Conservation (phyloP, 2,888 invertebrate species). For the Stramonita haemastoma region DNA sequence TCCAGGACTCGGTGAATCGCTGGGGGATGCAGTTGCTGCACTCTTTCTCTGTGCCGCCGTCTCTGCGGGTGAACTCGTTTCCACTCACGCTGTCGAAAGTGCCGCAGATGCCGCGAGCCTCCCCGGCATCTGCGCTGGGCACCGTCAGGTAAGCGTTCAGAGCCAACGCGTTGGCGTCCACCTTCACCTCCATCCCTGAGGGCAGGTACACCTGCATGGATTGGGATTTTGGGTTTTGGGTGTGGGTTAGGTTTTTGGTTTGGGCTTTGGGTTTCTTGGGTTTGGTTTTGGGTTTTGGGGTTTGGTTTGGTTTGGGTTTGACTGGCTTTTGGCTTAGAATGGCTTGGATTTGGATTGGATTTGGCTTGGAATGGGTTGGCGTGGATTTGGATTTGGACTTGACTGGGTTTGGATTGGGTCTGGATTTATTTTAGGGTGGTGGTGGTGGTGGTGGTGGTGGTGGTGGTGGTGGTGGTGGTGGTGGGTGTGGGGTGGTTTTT, state of each 20-base stretch:
- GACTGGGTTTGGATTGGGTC: too few relatives aligned
- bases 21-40: slow-evolving; percentile 36
- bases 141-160: slow-evolving; percentile 46
- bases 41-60: slow-evolving; percentile 25
- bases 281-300: too few relatives aligned
- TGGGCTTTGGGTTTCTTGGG: too few relatives aligned
- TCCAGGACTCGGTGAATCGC: slow-evolving; percentile 44
- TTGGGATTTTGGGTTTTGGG: too few relatives aligned
- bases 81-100: slow-evolving; percentile 47
- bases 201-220: slow-evolving; percentile 40
- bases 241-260: too few relatives aligned
- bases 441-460: background rate
- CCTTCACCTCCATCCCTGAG: slow-evolving; percentile 46
- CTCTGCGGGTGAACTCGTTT: slow-evolving; percentile 42
- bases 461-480: background rate
- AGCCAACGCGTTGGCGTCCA: background rate
- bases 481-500: background rate
- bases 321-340: too few relatives aligned
- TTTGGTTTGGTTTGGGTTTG: too few relatives aligned
- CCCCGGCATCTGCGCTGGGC: slow-evolving; percentile 43
- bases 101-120: slow-evolving; percentile 48
- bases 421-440: too few relatives aligned
- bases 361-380: too few relatives aligned
- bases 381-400: too few relatives aligned
- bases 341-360: too few relatives aligned